These are phyloP conservation scores for Chinchilla lanigera DNA, from an alignment of 2,113 vertebrate genomes.

Conservation along the genomic window DNA sequence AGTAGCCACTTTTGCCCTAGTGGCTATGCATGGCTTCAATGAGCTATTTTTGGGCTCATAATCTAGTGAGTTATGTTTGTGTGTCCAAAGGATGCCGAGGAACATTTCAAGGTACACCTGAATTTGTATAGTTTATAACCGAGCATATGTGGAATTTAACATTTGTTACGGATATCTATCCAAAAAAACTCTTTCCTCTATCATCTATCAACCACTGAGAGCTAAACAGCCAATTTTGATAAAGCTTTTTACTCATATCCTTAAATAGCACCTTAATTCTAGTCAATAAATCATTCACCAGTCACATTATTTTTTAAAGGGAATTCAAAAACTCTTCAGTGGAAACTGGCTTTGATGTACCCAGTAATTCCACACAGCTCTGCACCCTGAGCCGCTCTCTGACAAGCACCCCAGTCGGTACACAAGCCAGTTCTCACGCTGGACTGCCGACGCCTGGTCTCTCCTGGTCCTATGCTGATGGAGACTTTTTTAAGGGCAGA, in stretches of 20 bases:
- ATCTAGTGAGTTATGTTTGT: not conserved
- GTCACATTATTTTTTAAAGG: constrained; percentile 69
- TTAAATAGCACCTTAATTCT: constrained; percentile 53
- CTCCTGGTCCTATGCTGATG: constrained; percentile 56
- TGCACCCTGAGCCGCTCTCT: constrained; percentile 36
- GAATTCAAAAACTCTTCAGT: constrained; percentile 40
- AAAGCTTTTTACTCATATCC: not conserved
- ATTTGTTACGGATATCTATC: not conserved
- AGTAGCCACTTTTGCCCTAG: not conserved
- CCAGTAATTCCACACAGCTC: not conserved
- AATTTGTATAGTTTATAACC: not conserved
- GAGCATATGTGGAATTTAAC: constrained; percentile 26
- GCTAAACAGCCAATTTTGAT: constrained; percentile 15
- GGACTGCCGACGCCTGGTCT: not conserved
- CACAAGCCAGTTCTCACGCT: not conserved
- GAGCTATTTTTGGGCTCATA: not conserved
- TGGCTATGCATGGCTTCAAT: not conserved
- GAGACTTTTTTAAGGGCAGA: constrained; percentile 57
- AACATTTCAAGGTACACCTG: constrained; percentile 4
- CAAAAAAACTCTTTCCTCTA: not conserved
- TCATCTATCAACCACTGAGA: not conserved
- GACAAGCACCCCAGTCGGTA: not conserved
- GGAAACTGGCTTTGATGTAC: constrained; percentile 57
- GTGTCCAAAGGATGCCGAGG: not conserved
- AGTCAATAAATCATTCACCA: constrained; percentile 52